Evolutionary conservation across 2,113 vertebrate genomes (phyloP), one percentile per base, ranked within the genome.

Genomic region (Leptocoma aspasia): DNA sequence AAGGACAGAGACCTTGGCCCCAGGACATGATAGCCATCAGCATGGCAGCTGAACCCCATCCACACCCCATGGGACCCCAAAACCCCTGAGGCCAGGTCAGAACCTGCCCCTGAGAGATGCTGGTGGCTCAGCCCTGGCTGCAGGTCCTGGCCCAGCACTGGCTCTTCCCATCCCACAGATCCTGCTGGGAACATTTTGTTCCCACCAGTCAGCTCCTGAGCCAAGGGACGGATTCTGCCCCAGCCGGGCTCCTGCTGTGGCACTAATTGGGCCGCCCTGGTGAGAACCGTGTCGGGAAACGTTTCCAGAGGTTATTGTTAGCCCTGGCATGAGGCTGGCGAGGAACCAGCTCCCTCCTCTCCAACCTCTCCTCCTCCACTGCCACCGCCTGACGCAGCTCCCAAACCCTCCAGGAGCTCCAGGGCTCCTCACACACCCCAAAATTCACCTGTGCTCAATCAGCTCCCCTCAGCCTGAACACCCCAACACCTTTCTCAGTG

Each of bases 311-410:
- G 87, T 87, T 87, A 95, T 89, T 95, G 95, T 91, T 76, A 87
- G 96, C 87, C 94, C 81, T 95, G 96, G 93, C 96, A 94, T 86
- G 96, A 87, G 91, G 91, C n/a, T 96, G 96, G 96, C 78, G 4
- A 79, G 85, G 85, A 79, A 92, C 95, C 96, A 96, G 96, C 84
- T 95, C 86, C 86, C 83, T 89, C 89, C 91, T 94, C 89, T 82
- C 83, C 83, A 65, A 7, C 37, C 47, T 90, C 94, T 88, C 76
- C 76, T 92, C 86, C 80, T 77, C 87, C 77, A 5, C 54, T 9
- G 7, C 68, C 8, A 1, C 52, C 0, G 50, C 70, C 39, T 30
- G 66, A 47, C 0, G 1, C 37, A 10, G 79, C 71, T 65, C 47
- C 37, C 50, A 33, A 57, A 63, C 37, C 41, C 35, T 31, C n/a